Base-by-base conservation (phyloP, 2,797 vertebrate species). In the Selene dorsalis region DNA sequence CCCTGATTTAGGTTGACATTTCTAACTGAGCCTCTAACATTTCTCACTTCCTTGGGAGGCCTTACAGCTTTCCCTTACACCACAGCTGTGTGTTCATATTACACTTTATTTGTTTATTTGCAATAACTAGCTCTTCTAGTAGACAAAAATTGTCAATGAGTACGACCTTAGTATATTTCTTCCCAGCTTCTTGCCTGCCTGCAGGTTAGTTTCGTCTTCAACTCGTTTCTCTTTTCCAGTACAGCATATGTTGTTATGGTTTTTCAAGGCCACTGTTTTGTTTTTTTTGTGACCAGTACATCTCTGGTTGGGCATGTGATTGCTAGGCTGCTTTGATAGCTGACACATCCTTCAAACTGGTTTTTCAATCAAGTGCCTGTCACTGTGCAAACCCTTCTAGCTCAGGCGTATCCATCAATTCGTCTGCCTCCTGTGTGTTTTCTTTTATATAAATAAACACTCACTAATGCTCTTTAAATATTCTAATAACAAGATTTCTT, bases 41-140 rank as follows among this genome's bases (percentile, higher is more conserved):
- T 35, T 66, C 18, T 77, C 35, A 72, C 52, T 57, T 73, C 80
- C 84, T 75, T 62, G 75, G 88, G 67, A 73, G 56, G 57, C 55
- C 52, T 72, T 64, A 47, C 38, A 72, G 26, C 80, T 71, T 28
- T 41, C 17, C 43, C 43, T 45, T 45, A 45, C 18, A 16, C 43
- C 16, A 20, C 24, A 10, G 9, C 20, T 22, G 47, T 48, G 18
- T 50, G 47, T n/a, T 35, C 32, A 35, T 35, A 20, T 48, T 10
- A 6, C 20, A 48, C 18, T 45, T 45, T 45, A 16, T 17, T 45
- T 45, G 14, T 13, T 41, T 41, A 35, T 35, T 43, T 43, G 41
- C 13, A 43, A 43, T 43, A 47, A 20, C 45, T 47, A 47, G 43
- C 43, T 47, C 2, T 47, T 20, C 43, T 47, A 35, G 32, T 7